Percentiles rank a stretch among this genome's conserved stretches.
Evolutionary conservation across 1,140 invertebrate species (phyloP).

Genomic region (Diabrotica virgifera): DNA sequence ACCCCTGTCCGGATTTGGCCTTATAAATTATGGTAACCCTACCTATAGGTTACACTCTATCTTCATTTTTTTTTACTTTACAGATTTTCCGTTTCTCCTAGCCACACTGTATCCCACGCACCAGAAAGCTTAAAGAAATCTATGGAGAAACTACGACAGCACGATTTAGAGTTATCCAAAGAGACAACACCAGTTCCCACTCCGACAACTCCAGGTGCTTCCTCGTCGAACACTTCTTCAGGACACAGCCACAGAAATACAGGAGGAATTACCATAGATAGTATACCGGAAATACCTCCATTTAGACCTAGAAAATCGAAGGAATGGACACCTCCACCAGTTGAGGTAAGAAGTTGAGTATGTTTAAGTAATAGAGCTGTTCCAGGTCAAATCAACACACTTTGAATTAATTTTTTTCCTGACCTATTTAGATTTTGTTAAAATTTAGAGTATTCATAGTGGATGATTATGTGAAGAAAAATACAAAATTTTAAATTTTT

Average conservation of each 20-base stretch:
- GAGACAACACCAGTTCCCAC: conserved; percentile 31
- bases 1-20: too few relatives aligned
- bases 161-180: conserved; percentile 25
- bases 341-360: conserved; percentile 29
- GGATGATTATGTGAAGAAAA: too few relatives aligned
- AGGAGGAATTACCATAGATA: conserved; percentile 49
- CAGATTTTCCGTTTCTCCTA: conserved; percentile 48
- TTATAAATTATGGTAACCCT: too few relatives aligned
- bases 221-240: conserved; percentile 34
- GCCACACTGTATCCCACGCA: conserved; percentile 36
- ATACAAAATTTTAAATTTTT: too few relatives aligned
- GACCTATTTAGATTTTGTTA: too few relatives aligned
- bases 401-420: too few relatives aligned
- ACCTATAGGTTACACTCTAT: too few relatives aligned
- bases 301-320: conserved; percentile 54
- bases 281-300: conserved; percentile 54
- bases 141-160: conserved; percentile 24
- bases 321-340: conserved; percentile 47
- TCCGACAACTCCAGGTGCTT: conserved; percentile 31
- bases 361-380: too few relatives aligned
- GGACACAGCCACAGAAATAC: conserved; percentile 41
- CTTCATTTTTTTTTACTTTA: not conserved
- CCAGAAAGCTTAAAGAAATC: conserved; percentile 25
- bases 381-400: too few relatives aligned
- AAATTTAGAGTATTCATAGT: too few relatives aligned